Base-by-base conservation (phyloP, 1,140 invertebrate genomes). In the Drosophila arawakana region DNA sequence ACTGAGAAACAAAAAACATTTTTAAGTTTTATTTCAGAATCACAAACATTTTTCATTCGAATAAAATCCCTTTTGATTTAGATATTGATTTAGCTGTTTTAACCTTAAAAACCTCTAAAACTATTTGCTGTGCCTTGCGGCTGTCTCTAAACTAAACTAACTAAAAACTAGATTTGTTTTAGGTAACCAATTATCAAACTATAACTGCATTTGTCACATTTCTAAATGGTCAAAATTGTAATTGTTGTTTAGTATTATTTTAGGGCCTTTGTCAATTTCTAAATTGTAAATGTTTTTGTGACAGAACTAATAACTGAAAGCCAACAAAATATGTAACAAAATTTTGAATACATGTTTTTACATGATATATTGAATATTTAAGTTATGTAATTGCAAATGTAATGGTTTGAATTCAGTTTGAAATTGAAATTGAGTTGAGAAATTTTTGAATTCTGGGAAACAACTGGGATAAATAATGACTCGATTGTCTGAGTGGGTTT, bases 371-470 rank as follows among this genome's bases (percentile, higher is more conserved):
- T 6, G 2, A 43, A 43, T 37, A 43, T 43, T 43, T 41, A 13
- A 13, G 41, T 43, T 6, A 7, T 2, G 35, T 1, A 37, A 7
- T 1, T 21, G 3, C 1, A 37, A 37, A 7, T 43, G 11, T 13
- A 7, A 6, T 13, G 2, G 35, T 13, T 43, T 2, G 2, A 2
- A 9, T 11, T 41, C n/a, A n/a, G n/a, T 43, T 13, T 13, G 41
- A 4, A 13, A 13, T 43, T n/a, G 3, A n/a, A 43, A 43, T 43
- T 43, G 11, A 6, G 11, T 43, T n/a, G n/a, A 7, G n/a, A 13
- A n/a, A 13, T n/a, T 43, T 43, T 11, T 13, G 41, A 13, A 1
- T 73, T 73, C 70, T 68, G 34, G 39, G 70, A 73, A 73, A 10
- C 34, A 65, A 50, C 37, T n/a, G 15, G 7, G 11, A 54, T 50